Evolutionary conservation across 2,888 invertebrate genomes (phyloP).

Genomic region (Poecilobothrus nobilitatus): DNA sequence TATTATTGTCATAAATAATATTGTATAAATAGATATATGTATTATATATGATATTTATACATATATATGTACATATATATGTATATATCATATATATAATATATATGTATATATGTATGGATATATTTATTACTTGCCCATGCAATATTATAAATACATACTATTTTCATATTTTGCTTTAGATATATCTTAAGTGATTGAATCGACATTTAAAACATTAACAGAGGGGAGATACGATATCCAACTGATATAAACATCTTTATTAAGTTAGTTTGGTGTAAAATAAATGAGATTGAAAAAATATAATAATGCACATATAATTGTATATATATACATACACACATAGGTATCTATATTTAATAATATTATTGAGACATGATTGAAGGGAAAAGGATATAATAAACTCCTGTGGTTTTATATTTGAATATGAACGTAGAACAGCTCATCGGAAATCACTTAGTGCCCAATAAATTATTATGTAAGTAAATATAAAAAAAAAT

Average conservation of each 20-base stretch:
- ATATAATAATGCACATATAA: not conserved
- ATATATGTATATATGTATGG: too few relatives aligned
- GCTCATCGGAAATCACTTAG: constrained; percentile 45
- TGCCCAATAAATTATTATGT: constrained; percentile 41
- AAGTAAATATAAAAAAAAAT: constrained; percentile 27
- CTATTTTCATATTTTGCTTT: too few relatives aligned
- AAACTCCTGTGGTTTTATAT: constrained; percentile 30
- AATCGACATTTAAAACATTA: not conserved
- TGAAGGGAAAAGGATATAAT: constrained; percentile 1
- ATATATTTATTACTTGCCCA: too few relatives aligned
- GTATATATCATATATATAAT: too few relatives aligned
- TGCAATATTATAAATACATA: too few relatives aligned
- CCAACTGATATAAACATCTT: not conserved
- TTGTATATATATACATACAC: too few relatives aligned
- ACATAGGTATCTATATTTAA: too few relatives aligned
- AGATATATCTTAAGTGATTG: not conserved
- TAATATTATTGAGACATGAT: not conserved
- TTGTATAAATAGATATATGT: not conserved
- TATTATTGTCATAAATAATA: too few relatives aligned
- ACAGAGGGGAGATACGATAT: not conserved
- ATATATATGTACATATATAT: not conserved
- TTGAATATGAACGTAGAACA: constrained; percentile 30
- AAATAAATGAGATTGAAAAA: not conserved
- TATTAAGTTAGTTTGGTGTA: not conserved
- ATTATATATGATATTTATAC: not conserved